These are phyloP conservation scores for Laticauda laticaudata DNA, from an alignment of 2,113 vertebrate species.

Conservation along the genomic window DNA sequence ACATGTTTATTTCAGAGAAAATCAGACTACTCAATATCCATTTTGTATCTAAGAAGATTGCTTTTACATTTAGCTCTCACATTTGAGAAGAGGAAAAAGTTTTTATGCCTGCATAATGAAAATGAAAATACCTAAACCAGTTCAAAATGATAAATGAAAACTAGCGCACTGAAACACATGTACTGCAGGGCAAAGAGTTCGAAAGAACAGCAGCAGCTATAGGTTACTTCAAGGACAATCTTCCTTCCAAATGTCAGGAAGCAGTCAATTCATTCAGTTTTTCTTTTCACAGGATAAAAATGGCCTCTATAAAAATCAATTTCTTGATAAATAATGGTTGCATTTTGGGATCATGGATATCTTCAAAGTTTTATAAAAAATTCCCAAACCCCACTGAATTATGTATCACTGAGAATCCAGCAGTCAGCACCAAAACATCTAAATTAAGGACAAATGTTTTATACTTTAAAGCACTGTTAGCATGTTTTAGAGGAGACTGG, in stretches of 20 bases:
- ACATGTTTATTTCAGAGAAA: not conserved
- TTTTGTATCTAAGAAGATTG: not conserved
- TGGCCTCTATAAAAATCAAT: accelerated
- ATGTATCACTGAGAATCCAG: not conserved
- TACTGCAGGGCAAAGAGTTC: not conserved
- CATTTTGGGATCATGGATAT: not conserved
- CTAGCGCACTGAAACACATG: not conserved
- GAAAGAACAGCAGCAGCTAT: not conserved
- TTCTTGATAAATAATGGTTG: not conserved
- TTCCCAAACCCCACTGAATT: not conserved
- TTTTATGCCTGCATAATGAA: not conserved
- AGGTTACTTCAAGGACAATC: not conserved
- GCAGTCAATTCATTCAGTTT: not conserved
- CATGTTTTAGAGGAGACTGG: not conserved
- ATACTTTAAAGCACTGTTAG: not conserved
- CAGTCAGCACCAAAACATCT: not conserved
- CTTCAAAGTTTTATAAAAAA: not conserved
- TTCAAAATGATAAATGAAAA: not conserved
- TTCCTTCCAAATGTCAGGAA: not conserved
- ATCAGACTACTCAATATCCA: not conserved
- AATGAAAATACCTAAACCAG: not conserved
- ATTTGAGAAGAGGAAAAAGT: not conserved
- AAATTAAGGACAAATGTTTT: not conserved
- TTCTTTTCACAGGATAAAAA: not conserved
- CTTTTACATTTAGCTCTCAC: not conserved